Conservation (phyloP, 1,140 invertebrate genomes). For the Drosophila kikkawai region DNA sequence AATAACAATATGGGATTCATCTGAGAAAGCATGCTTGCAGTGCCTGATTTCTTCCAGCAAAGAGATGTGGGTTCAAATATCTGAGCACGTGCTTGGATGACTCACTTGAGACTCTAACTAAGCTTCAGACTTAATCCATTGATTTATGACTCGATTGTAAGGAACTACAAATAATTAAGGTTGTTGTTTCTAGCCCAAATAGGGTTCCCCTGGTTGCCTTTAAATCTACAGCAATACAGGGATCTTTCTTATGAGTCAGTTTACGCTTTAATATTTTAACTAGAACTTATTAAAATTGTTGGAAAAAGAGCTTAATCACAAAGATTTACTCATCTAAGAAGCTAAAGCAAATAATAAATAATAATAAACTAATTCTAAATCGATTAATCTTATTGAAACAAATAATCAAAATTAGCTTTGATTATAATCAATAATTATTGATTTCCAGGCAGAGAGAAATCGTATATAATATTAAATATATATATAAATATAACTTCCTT, state of each 20-base stretch:
- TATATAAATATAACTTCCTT: too few species aligned
- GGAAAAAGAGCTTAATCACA: neutral
- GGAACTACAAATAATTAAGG: neutral
- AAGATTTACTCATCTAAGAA: neutral
- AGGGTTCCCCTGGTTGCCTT: slow-evolving; percentile 3
- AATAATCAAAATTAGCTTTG: too few species aligned
- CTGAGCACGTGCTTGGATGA: neutral
- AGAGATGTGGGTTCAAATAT: neutral
- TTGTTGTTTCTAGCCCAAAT: too few species aligned
- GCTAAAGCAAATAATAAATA: too few species aligned
- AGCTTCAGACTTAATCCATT: slow-evolving; percentile 3
- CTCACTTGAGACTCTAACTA: neutral
- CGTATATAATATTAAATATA: too few species aligned
- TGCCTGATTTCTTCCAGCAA: neutral
- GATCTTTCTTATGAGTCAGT: slow-evolving; percentile 1
- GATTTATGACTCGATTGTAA: neutral
- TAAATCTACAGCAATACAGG: neutral
- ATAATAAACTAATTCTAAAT: too few species aligned
- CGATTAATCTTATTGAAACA: too few species aligned
- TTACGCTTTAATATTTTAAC: neutral
- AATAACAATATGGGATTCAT: slow-evolving; percentile 6
- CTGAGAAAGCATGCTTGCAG: slow-evolving; percentile 15
- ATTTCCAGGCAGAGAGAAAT: too few species aligned
- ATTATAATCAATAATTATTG: too few species aligned
- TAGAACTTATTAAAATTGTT: neutral